Base-by-base conservation (phyloP, 30 jellyfish, hydroid and myxozoan species). In the Chironex yamaguchii region DNA sequence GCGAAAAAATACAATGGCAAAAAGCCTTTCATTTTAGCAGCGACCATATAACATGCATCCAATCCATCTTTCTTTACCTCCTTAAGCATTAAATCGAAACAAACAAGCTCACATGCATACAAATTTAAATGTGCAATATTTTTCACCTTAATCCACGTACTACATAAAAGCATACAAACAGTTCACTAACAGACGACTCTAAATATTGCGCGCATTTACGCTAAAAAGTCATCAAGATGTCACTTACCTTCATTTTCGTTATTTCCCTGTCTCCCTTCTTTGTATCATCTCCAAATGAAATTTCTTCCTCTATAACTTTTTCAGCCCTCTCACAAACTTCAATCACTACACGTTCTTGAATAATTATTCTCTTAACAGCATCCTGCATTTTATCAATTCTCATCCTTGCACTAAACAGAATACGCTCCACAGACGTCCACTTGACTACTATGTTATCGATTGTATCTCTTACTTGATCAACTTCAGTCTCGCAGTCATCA, bases 401-500 rank as follows among this genome's bases (percentile, higher is more conserved):
- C 20, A 36, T 75, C 0, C 71, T 77, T 67, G 97, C 91, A 6
- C 21, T 48, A 12, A 73, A 28, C 17, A 89, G 64, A 22, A 78
- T 71, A 28, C 54, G 87, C 17, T 84, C 52, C 17, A 84, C 65
- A 23, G 42, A 30, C 2, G 49, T 86, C 81, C 83, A 84, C 54
- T 96, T 78, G 49, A 68, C 67, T 58, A 74, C 79, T 25, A 83
- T 78, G 24, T 84, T 89, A 27, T 88, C 96, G 0, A 67, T 79
- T 9, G 73, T 48, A 42, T 78, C 93, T 36, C 83, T 67, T 13
- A 94, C 88, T 13, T 97, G 96, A 58, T 94, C 97, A 30, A 73
- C 85, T 76, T 94, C 99, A 22, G 81, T 50, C 31, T 89, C 95
- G 29, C 98, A 88, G 42, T 79, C 71, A 89, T 82, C 90, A 29